A percentile compares a stretch with the other conserved stretches of the same genome.
These are phyloP conservation scores for Babylonia areolata DNA, from an alignment of 1,140 invertebrate genomes.

Conservation along the genomic window DNA sequence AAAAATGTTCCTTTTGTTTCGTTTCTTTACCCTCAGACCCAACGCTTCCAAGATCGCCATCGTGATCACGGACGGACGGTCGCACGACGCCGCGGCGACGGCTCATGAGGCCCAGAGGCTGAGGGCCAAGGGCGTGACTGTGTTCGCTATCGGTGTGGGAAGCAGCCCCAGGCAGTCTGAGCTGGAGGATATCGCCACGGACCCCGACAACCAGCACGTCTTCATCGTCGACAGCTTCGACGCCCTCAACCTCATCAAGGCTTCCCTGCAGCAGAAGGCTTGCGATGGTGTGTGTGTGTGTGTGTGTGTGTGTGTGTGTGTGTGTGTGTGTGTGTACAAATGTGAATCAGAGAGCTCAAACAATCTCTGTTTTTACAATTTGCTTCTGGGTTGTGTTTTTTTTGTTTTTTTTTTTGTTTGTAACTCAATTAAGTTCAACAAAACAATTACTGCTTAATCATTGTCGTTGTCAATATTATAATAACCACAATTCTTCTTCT, in stretches of 20 bases:
- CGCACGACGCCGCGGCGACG: slow-evolving; percentile 42
- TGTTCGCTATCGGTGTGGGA: slow-evolving; percentile 70
- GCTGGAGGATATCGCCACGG: slow-evolving; percentile 65
- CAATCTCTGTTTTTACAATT: too few species aligned
- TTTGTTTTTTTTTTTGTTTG: too few species aligned
- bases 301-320: slow-evolving; percentile 25
- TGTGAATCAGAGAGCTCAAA: too few species aligned
- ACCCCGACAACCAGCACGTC: slow-evolving; percentile 66
- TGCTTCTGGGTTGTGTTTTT: too few species aligned
- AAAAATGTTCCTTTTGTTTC: not conserved
- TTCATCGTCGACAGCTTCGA: slow-evolving; percentile 65
- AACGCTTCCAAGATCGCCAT: slow-evolving; percentile 67
- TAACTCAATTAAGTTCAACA: too few species aligned
- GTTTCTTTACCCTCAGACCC: not conserved
- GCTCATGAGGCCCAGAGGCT: slow-evolving; percentile 51
- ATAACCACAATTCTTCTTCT: not conserved
- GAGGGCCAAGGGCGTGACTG: slow-evolving; percentile 59
- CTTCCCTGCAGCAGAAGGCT: slow-evolving; percentile 56
- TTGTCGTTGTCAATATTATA: too few species aligned
- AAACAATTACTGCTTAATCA: too few species aligned
- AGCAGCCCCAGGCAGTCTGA: slow-evolving; percentile 51
- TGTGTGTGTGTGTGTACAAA: slow-evolving; percentile 10
- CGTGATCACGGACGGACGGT: slow-evolving; percentile 59
- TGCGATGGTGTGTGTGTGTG: slow-evolving; percentile 43
- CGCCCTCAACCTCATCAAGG: slow-evolving; percentile 63